Evolutionary conservation across 2,797 vertebrate species (phyloP), one percentile per base, ranked within the genome.

Genomic region (Pseudomugil gertrudae): DNA sequence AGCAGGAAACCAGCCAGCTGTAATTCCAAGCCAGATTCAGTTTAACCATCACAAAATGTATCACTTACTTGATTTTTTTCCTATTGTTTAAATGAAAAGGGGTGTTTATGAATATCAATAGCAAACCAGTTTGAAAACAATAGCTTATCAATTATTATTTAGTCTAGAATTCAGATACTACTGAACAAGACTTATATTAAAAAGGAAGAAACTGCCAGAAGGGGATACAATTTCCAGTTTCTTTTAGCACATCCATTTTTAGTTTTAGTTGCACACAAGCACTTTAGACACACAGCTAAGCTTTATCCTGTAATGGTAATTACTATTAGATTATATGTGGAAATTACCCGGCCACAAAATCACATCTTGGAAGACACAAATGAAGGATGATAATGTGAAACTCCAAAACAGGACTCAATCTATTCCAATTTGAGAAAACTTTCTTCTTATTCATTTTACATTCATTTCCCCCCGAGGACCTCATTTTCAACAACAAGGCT

Each of bases 261-360:
- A 23, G 19, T 63, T 63, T 36, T 27, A 50, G 32, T 50, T 66
- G 47, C 72, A 74, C 47, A 14, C 27, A 27, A 69, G 32, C 40
- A 19, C 48, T 72, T 79, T 59, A 38, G 1, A 21, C 19, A 71
- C 77, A 69, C 36, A 33, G 51, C 61, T 30, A 60, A 19, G 4
- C 77, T 57, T 80, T 58, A 62, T 69, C 33, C 1, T 10, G 61
- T 63, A 52, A 63, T 29, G 2, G 67, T 66, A 69, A 73, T 84
- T 81, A 74, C 23, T 21, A 64, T 71, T 53, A 60, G 78, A 80
- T 40, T 72, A 69, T 9, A 55, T 21, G 65, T 0, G 57, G 63
- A 85, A 84, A 86, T 83, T 62, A 64, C 50, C 21, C 47, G 32
- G 54, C 13, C 7, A 72, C 27, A 52, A 80, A 78, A 78, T 47